Evolutionary conservation across 2,797 vertebrate species (phyloP).

Genomic region (Phoebastria nigripes): DNA sequence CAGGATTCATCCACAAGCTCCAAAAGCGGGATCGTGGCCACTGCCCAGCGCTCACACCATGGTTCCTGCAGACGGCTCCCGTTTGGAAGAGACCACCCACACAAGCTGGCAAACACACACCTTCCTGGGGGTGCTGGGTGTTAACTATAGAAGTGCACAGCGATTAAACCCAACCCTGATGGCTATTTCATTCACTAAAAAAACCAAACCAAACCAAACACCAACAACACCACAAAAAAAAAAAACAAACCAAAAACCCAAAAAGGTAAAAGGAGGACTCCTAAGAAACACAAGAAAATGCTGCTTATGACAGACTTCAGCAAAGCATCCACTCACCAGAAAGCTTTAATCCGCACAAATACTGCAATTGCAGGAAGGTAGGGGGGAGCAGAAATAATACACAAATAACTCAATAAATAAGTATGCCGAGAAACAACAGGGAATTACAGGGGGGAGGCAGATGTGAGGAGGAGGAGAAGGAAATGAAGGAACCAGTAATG

Average conservation of each 20-base stretch:
- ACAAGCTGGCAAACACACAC: not conserved
- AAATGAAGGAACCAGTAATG: not conserved
- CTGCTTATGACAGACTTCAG: not conserved
- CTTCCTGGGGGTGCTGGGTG: not conserved
- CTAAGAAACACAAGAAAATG: not conserved
- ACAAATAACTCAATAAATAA: not conserved
- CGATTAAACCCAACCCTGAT: not conserved
- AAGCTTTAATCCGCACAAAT: not conserved
- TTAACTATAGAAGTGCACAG: not conserved
- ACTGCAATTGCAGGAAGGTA: not conserved
- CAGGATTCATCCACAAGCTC: not conserved
- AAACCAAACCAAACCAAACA: not conserved
- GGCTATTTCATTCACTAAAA: not conserved
- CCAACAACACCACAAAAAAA: not conserved
- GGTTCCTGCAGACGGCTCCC: not conserved
- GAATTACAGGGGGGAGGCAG: not conserved
- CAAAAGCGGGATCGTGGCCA: not conserved
- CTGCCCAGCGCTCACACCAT: fast-evolving
- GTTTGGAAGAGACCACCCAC: fast-evolving
- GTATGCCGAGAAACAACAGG: not conserved
- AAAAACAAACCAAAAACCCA: not conserved
- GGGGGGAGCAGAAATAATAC: not conserved
- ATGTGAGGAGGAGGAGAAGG: not conserved
- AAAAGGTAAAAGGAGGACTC: not conserved
- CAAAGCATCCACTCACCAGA: fast-evolving